phyloP scores from a whole-genome alignment of 2,797 vertebrate species.

The Pterois miles region DNA sequence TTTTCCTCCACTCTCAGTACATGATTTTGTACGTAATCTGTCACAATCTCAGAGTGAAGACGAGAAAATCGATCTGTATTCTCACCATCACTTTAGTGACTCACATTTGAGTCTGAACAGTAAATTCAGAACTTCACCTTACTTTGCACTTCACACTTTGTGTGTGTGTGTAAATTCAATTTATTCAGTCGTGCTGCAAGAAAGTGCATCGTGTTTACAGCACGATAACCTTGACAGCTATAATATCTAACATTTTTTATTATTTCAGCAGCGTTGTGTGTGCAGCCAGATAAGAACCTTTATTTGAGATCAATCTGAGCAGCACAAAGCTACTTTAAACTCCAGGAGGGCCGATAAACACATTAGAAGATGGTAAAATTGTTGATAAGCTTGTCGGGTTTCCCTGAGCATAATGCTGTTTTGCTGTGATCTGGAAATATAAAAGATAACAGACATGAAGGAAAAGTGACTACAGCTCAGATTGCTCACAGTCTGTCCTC shows the following conservation, averaged over 20 bases:
- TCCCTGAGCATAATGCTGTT: slow-evolving; percentile 16
- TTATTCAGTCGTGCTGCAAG: slow-evolving; percentile 11
- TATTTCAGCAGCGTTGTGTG: slow-evolving; percentile 30
- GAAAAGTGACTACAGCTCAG: slow-evolving; percentile 9
- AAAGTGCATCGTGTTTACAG: slow-evolving; percentile 18
- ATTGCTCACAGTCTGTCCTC: slow-evolving; percentile 9
- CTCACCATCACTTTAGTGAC: too few species aligned
- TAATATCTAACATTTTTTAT: slow-evolving; percentile 28
- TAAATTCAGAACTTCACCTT: neutral
- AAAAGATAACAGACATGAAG: slow-evolving; percentile 28
- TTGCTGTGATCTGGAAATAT: slow-evolving; percentile 38
- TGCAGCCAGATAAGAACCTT: slow-evolving; percentile 46
- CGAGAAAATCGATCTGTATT: too few species aligned
- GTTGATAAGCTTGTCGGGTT: slow-evolving; percentile 39
- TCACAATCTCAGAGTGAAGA: neutral
- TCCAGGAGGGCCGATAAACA: slow-evolving; percentile 41
- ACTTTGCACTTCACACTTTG: neutral
- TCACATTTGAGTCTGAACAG: neutral
- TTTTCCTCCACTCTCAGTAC: too few species aligned
- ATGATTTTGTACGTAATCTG: too few species aligned
- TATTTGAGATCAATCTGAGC: slow-evolving; percentile 48
- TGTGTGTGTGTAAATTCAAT: neutral
- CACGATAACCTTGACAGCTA: slow-evolving; percentile 41
- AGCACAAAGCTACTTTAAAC: slow-evolving; percentile 50
- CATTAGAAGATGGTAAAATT: slow-evolving; percentile 42